Conservation (phyloP, 1,140 invertebrate species). For the Eupeodes corollae region DNA sequence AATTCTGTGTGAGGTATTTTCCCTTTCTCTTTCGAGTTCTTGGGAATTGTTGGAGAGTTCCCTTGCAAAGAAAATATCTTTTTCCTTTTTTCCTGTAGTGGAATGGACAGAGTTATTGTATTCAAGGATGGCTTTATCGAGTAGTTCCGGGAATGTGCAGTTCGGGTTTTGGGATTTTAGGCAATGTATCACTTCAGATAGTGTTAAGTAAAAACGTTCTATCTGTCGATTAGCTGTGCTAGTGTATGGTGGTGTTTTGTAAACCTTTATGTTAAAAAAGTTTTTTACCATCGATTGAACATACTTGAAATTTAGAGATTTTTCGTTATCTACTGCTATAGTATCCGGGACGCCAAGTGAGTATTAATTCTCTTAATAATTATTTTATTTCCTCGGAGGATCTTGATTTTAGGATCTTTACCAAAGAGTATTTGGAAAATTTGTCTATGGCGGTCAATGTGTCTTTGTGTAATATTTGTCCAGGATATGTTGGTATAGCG, state of each 20-base stretch:
- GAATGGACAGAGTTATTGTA: background rate
- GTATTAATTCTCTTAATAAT: too few relatives aligned
- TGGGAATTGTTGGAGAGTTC: background rate
- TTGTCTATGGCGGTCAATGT: background rate
- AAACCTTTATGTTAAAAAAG: background rate
- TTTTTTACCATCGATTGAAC: background rate
- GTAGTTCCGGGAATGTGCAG: too few relatives aligned
- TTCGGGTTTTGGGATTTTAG: too few relatives aligned
- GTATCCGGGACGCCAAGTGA: background rate
- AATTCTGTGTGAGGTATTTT: background rate
- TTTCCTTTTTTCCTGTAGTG: background rate
- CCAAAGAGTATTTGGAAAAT: background rate
- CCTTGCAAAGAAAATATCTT: background rate
- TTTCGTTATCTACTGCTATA: background rate
- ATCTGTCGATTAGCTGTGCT: background rate
- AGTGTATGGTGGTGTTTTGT: background rate
- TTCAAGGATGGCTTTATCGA: background rate
- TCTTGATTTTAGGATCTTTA: background rate
- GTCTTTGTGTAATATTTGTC: constrained; percentile 1
- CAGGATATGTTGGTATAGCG: background rate
- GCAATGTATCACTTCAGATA: too few relatives aligned
- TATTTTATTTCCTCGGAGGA: background rate
- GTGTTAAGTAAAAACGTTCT: constrained; percentile 1
- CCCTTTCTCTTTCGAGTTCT: background rate
- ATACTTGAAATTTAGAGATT: background rate